Evolutionary conservation across 2,888 invertebrate species (phyloP), one percentile per base, ranked within the genome.

Genomic region (Chrysolina haemoptera): DNA sequence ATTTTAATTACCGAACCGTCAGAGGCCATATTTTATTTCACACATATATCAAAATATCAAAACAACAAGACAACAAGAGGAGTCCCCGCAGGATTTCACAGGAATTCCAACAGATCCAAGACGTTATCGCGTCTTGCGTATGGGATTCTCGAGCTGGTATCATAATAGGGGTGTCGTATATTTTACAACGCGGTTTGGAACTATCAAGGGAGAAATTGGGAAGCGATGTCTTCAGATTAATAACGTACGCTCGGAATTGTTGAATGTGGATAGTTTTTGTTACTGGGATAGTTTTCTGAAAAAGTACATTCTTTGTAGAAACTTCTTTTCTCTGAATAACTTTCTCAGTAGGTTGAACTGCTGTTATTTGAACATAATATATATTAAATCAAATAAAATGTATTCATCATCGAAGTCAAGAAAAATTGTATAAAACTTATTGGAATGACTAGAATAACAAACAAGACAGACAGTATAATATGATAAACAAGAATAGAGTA

Each of bases 31-130:
- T 80, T 76, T 81, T 81, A 79, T 78, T 74, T 66, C 69, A 62
- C 72, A 75, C 81, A 80, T 82, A 76, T 81, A 80, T 82, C 81
- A 82, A 82, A 80, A 79, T 79, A 81, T 82, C 79, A 74, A 72
- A 79, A 77, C 78, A 78, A 71, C 78, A 77, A 73, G 73, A 77
- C 74, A 77, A 74, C 77, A 76, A 72, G 69, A 55, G 70, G 71
- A 74, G 74, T 73, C 75, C 75, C 59, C 73, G 75, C 74, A 75
- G 77, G 76, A 77, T 77, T 73, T 62, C 77, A 62, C 64, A 69
- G 78, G 77, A 80, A 79, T 80, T 79, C 70, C 75, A 76, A 76
- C 75, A 73, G 70, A 68, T 76, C 72, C 73, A 62, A 74, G 77
- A 77, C 76, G 77, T 70, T 77, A 77, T 77, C 77, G 73, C 62